Evolutionary conservation across 1,140 invertebrate species (phyloP).

Genomic region (Ruditapes philippinarum): DNA sequence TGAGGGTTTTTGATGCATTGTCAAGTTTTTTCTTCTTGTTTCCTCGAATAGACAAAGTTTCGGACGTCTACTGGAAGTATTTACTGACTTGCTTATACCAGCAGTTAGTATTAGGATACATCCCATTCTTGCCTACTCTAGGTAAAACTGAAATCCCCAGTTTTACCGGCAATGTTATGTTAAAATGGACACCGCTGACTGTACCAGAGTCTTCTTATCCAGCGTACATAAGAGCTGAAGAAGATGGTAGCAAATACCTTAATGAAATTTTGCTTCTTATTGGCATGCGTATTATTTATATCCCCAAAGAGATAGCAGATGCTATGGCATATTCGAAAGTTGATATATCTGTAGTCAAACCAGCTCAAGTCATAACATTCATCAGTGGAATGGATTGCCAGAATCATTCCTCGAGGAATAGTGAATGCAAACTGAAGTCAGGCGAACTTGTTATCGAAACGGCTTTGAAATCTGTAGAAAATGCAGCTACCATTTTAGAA

Average conservation of each 20-base stretch:
- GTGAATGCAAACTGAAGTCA: constrained; percentile 10
- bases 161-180: background rate
- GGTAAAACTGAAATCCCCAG: no score
- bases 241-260: background rate
- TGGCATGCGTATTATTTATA: background rate
- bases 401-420: background rate
- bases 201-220: background rate
- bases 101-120: background rate
- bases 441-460: background rate
- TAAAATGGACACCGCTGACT: background rate
- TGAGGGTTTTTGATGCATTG: background rate
- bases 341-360: background rate
- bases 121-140: background rate
- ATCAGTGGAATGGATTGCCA: background rate
- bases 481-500: background rate
- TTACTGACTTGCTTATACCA: background rate
- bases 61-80: background rate
- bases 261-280: background rate
- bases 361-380: background rate
- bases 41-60: background rate
- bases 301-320: background rate
- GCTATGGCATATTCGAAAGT: background rate
- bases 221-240: background rate
- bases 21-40: background rate
- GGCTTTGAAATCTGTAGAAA: background rate